phyloP scores from a whole-genome alignment of 1,140 invertebrate genomes.

The Cydia strobilella region DNA sequence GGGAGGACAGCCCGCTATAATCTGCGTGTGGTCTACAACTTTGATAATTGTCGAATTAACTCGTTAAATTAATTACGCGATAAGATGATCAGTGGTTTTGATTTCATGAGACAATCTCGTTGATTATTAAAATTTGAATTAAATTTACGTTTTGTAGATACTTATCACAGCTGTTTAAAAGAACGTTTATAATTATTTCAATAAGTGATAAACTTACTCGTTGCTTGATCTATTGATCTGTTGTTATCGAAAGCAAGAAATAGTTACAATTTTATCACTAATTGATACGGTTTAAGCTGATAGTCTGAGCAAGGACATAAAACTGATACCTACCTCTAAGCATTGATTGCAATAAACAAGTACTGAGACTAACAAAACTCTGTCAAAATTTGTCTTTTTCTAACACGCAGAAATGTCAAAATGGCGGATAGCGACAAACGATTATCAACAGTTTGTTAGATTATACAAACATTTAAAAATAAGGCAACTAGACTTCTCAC shows the following conservation, averaged over 20 bases:
- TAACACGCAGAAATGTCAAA: not conserved
- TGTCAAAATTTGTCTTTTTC: no score
- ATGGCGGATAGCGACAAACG: no score
- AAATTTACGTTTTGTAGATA: no score
- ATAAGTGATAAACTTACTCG: not conserved
- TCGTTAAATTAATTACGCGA: slow-evolving; percentile 45
- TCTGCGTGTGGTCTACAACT: slow-evolving; percentile 60
- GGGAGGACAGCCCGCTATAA: slow-evolving; percentile 55
- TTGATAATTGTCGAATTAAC: slow-evolving; percentile 57
- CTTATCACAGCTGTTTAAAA: slow-evolving; percentile 1
- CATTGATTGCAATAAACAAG: not conserved
- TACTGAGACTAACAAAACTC: not conserved
- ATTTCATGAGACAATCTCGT: not conserved
- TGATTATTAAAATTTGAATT: not conserved
- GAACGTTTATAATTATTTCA: not conserved
- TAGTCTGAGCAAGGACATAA: not conserved
- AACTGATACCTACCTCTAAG: not conserved
- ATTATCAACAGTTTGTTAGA: no score
- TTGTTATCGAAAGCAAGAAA: not conserved
- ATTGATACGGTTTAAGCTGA: not conserved
- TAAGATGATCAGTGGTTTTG: slow-evolving; percentile 12
- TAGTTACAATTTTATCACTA: not conserved
- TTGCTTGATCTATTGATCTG: not conserved
- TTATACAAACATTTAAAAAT: not conserved
- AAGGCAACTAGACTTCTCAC: slow-evolving; percentile 41